These are phyloP conservation scores for Rhaphigaster nebulosa DNA, from an alignment of 2,888 invertebrate genomes.

Conservation along the genomic window DNA sequence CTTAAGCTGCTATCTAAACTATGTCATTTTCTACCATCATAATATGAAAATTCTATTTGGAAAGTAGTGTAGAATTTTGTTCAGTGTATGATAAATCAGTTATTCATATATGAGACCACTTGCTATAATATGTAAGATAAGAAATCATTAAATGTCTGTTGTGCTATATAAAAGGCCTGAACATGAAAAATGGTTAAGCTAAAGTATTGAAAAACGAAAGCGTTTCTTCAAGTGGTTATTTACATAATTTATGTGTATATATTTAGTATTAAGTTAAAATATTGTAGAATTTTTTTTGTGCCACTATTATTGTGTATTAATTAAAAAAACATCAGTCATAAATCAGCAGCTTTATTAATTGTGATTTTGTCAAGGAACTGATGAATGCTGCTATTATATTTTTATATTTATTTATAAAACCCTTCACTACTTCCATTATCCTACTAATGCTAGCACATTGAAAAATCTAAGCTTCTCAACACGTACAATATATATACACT, in stretches of 20 bases:
- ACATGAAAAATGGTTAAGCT: neutral
- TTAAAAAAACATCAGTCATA: neutral
- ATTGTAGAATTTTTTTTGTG: neutral
- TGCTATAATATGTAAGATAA: neutral
- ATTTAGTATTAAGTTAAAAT: neutral
- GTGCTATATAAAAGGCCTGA: neutral
- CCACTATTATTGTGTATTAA: neutral
- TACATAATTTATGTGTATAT: neutral
- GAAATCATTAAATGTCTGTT: conserved; percentile 12
- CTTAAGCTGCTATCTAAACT: conserved; percentile 45
- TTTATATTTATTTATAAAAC: conserved; percentile 42
- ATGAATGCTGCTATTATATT: neutral
- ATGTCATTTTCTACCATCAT: conserved; percentile 39
- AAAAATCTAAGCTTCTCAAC: conserved; percentile 56
- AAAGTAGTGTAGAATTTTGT: conserved; percentile 57
- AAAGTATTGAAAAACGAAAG: neutral
- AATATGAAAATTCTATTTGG: conserved; percentile 47
- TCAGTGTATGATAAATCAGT: neutral
- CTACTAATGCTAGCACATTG: conserved; percentile 47
- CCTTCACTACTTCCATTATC: conserved; percentile 56
- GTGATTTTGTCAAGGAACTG: neutral
- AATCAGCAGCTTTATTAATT: neutral
- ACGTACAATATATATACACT: conserved; percentile 50
- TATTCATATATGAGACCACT: neutral
- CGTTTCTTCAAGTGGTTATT: neutral